Conservation (phyloP, 2,888 invertebrate species). For the Apeira syringaria region DNA sequence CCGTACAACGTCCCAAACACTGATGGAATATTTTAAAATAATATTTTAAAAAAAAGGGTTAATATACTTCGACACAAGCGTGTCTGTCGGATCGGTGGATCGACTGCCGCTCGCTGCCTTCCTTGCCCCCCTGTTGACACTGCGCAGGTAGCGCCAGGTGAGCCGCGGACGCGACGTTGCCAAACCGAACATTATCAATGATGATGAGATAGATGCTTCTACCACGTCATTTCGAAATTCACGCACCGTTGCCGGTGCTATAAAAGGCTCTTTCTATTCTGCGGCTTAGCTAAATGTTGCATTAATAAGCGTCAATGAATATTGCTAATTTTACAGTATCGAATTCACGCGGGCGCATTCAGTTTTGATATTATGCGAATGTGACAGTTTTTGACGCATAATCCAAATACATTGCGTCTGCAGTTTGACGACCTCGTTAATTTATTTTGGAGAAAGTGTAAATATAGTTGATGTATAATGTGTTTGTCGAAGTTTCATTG, state of each 20-base stretch:
- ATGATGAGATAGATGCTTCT: conserved; percentile 73
- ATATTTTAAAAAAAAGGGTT: conserved; percentile 39
- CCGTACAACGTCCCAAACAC: conserved; percentile 36
- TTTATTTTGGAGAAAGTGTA: conserved; percentile 46
- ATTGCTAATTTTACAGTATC: too few species aligned
- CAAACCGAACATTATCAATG: conserved; percentile 80
- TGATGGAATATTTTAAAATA: conserved; percentile 58
- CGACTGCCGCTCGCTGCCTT: conserved; percentile 65
- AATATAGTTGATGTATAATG: conserved; percentile 46
- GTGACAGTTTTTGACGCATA: conserved; percentile 30
- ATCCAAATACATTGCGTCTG: conserved; percentile 47
- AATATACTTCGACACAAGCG: conserved; percentile 58
- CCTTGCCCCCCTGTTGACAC: conserved; percentile 77
- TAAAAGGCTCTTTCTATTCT: conserved; percentile 52
- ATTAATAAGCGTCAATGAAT: conserved; percentile 49
- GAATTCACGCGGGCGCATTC: too few species aligned
- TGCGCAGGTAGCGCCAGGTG: conserved; percentile 81
- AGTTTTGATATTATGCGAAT: too few species aligned
- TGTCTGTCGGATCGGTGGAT: conserved; percentile 65
- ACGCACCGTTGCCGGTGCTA: conserved; percentile 57
- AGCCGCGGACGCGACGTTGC: conserved; percentile 76
- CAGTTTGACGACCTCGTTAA: conserved; percentile 44
- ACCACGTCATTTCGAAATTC: conserved; percentile 60
- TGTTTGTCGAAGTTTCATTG: conserved; percentile 26
- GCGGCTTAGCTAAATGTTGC: conserved; percentile 32